A percentile compares a stretch with the other conserved stretches of the same genome.
Conservation (phyloP, 2,113 vertebrate genomes). For the Geococcyx californianus region DNA sequence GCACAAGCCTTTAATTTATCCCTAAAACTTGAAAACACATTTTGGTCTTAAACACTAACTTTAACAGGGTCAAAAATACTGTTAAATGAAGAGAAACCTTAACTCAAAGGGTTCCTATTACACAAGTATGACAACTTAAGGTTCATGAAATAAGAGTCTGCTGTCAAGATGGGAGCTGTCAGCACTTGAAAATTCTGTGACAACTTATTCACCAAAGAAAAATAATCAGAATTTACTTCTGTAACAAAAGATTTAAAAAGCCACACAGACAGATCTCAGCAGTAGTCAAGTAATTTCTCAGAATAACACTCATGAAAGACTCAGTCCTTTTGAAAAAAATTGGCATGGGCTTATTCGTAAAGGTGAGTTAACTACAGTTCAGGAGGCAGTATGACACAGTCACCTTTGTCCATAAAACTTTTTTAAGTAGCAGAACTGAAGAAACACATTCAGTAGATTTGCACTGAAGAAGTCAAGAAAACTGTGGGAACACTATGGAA, state of each 20-base stretch:
- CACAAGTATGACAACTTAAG: neutral
- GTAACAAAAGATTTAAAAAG: neutral
- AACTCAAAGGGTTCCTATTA: neutral
- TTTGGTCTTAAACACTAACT: neutral
- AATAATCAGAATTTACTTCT: neutral
- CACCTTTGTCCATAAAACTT: neutral
- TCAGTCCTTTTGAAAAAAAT: neutral
- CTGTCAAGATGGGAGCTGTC: slow-evolving; percentile 34
- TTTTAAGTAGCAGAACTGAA: neutral
- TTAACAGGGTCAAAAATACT: neutral
- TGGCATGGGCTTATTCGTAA: neutral
- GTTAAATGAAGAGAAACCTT: neutral
- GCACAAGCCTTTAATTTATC: neutral
- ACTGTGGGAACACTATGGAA: neutral
- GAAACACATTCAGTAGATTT: neutral
- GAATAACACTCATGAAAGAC: neutral
- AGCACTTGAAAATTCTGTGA: slow-evolving; percentile 8
- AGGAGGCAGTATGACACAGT: neutral
- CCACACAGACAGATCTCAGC: neutral
- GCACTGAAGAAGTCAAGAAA: neutral
- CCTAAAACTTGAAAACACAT: neutral
- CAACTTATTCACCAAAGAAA: neutral
- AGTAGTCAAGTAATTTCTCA: neutral
- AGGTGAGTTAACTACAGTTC: neutral
- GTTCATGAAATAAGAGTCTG: neutral